A percentile compares a stretch with the other conserved stretches of the same genome.
These are phyloP conservation scores for Florisuga fusca DNA, from an alignment of 2,797 vertebrate species.

Conservation along the genomic window DNA sequence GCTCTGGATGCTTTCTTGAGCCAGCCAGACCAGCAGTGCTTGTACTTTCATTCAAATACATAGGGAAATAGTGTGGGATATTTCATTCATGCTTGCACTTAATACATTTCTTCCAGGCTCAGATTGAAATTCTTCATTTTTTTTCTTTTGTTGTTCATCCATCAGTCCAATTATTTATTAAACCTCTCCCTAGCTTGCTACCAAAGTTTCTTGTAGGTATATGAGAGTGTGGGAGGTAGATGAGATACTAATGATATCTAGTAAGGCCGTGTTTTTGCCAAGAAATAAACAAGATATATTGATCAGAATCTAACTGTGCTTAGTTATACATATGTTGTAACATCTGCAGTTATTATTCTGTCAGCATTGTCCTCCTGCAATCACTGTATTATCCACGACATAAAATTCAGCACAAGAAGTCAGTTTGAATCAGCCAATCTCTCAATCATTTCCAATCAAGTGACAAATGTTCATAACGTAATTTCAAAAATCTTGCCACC, in stretches of 20 bases:
- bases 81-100: not conserved
- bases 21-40: not conserved
- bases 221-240: not conserved
- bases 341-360: constrained; percentile 18
- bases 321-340: constrained; percentile 13
- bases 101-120: not conserved
- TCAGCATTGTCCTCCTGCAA: constrained; percentile 26
- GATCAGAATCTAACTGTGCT: not conserved
- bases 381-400: constrained; percentile 12
- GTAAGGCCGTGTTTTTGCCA: not conserved
- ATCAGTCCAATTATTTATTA: not conserved
- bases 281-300: constrained; percentile 38
- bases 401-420: constrained; percentile 49
- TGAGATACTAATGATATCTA: not conserved
- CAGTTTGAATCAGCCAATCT: constrained; percentile 22
- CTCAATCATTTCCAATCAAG: constrained; percentile 61
- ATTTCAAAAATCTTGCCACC: constrained; percentile 14
- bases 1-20: not conserved
- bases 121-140: not conserved
- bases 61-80: not conserved
- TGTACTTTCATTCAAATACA: not conserved
- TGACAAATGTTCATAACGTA: constrained; percentile 38
- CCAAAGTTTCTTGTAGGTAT: not conserved
- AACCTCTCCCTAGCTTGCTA: not conserved
- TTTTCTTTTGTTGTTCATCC: not conserved